Conservation (phyloP, 92 coral and sea anemone genomes). For the Blastomussa wellsi region DNA sequence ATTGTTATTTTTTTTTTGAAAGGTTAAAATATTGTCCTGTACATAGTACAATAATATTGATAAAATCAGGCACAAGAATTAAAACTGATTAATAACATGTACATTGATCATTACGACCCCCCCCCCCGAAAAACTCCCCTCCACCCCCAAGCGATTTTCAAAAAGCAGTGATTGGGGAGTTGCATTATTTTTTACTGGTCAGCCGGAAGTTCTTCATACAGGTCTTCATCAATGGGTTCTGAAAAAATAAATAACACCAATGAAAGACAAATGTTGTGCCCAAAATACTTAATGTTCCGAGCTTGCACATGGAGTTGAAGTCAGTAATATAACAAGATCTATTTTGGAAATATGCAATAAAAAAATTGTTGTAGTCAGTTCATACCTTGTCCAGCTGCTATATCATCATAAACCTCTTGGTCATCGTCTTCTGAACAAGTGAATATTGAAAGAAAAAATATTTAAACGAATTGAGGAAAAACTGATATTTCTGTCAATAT, state of each 20-base stretch:
- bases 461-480: neutral
- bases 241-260: neutral
- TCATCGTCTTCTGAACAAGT: conserved; percentile 4
- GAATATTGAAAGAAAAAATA: neutral
- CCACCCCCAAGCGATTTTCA: neutral
- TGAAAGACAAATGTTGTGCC: too few species aligned
- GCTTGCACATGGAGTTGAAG: neutral
- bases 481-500: neutral
- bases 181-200: neutral
- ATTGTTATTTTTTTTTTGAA: neutral
- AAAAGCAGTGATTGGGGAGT: neutral
- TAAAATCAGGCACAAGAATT: neutral
- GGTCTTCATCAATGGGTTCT: conserved; percentile 41
- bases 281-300: neutral
- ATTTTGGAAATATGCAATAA: neutral
- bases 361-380: too few species aligned
- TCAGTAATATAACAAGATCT: neutral
- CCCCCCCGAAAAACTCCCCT: too few species aligned
- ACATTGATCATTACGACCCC: neutral
- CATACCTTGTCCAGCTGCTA: conserved; percentile 21
- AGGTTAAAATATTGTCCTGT: neutral
- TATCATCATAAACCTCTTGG: conserved; percentile 43
- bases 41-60: neutral
- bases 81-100: too few species aligned
- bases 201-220: conserved; percentile 40